Base-by-base conservation (phyloP, 2,113 vertebrate genomes). In the Albula glossodonta region DNA sequence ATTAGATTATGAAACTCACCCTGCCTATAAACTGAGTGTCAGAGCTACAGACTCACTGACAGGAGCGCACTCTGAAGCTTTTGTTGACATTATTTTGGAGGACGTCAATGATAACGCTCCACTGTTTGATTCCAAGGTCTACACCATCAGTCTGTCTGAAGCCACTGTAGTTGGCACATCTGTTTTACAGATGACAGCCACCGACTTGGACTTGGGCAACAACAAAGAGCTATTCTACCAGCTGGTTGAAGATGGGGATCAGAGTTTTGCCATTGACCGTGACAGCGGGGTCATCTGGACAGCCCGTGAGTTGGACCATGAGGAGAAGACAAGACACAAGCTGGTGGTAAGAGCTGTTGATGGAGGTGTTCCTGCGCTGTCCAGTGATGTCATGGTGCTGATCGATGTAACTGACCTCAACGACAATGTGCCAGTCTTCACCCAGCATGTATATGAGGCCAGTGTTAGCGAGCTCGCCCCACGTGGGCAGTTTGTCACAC, bases 61-160 rank as follows among this genome's bases (percentile, higher is more conserved):
- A 0, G 96, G 96, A 0, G 92, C 91, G 0, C 95, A 96, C 0
- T 94, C 95, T 0, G 95, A 97, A 57, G 96, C 97, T 0, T 97
- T 96, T 88, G 95, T 96, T 10, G 97, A 97, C 85, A 92, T 97
- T 22, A 90, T 97, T 57, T 92, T 97, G 79, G 96, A 95, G 86
- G 97, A 97, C 89, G 90, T 97, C 89, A 97, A 97, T 4, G 97
- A 97, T 86, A 97, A 96, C 85, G 81, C 94, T 83, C 97, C 97
- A 2, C 53, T 94, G 78, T 97, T 97, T 84, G 87, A 57, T 10
- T 90, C 93, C 52, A 92, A 87, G 52, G 90, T 90, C 5, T 97
- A 97, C 12, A 4, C 87, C 15, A 87, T 91, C 63, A 90, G 94
- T 0, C 92, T 97, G 85, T 96, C 96, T 2, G 97, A 97, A 90